These are phyloP conservation scores for Athripsodes cinereus DNA, from an alignment of 2,888 invertebrate genomes.

Conservation along the genomic window DNA sequence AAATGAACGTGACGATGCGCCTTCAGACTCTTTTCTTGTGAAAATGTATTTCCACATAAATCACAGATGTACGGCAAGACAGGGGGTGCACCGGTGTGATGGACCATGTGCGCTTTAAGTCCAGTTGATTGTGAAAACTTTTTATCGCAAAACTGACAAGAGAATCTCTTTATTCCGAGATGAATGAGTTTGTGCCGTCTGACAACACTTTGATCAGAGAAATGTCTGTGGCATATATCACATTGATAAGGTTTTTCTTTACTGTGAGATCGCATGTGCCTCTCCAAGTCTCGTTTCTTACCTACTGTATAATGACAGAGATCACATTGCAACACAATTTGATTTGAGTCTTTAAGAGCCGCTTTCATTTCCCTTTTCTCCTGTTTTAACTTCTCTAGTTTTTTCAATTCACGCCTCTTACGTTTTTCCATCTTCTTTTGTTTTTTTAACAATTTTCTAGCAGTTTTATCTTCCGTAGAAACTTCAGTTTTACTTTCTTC, in stretches of 20 bases:
- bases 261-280: not conserved
- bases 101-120: not conserved
- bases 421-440: not conserved
- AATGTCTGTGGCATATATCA: not conserved
- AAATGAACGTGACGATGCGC: constrained; percentile 1
- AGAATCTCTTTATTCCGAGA: not conserved
- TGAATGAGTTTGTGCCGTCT: constrained; percentile 1
- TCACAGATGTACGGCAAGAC: not conserved
- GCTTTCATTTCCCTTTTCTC: not conserved
- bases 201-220: not conserved
- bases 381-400: not conserved
- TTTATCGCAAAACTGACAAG: constrained; percentile 1
- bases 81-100: not conserved
- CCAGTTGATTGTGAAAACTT: constrained; percentile 4
- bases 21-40: not conserved
- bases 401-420: not conserved
- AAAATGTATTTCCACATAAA: not conserved
- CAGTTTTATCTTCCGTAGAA: too few species aligned
- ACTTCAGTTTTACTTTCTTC: not conserved
- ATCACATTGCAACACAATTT: not conserved
- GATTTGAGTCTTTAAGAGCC: not conserved
- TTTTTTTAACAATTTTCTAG: not conserved
- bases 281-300: constrained; percentile 1
- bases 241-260: not conserved
- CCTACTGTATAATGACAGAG: constrained; percentile 1